These are phyloP conservation scores for Morus bassanus DNA, from an alignment of 2,797 vertebrate genomes.

Conservation along the genomic window DNA sequence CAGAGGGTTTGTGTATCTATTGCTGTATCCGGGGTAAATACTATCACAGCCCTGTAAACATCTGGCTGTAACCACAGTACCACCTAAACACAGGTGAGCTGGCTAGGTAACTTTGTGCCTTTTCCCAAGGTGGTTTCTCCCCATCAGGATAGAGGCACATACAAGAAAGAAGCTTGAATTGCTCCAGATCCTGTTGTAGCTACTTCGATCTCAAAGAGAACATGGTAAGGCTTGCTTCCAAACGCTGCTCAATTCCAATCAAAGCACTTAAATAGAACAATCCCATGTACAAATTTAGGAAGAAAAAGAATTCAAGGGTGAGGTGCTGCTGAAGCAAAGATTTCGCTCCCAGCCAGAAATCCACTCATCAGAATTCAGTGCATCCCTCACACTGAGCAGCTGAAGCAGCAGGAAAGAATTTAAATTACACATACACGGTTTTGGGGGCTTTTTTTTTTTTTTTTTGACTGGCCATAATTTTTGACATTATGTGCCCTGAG, in stretches of 20 bases:
- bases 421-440: neutral
- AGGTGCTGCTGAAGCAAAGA: neutral
- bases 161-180: neutral
- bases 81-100: neutral
- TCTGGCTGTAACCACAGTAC: neutral
- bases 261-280: neutral
- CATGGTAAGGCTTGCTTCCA: neutral
- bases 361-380: neutral
- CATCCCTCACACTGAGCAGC: neutral
- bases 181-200: neutral
- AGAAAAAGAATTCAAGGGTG: neutral
- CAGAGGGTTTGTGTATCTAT: fast-evolving
- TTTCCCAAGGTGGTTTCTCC: neutral
- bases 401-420: neutral
- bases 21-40: neutral
- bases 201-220: neutral
- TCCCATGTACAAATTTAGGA: neutral
- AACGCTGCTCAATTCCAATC: neutral
- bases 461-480: neutral
- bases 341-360: neutral
- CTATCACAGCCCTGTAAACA: neutral
- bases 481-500: neutral
- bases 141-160: fast-evolving
- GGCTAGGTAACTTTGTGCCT: neutral
- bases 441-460: neutral